Evolutionary conservation across 2,888 invertebrate genomes (phyloP).

Genomic region (Hyalella azteca): DNA sequence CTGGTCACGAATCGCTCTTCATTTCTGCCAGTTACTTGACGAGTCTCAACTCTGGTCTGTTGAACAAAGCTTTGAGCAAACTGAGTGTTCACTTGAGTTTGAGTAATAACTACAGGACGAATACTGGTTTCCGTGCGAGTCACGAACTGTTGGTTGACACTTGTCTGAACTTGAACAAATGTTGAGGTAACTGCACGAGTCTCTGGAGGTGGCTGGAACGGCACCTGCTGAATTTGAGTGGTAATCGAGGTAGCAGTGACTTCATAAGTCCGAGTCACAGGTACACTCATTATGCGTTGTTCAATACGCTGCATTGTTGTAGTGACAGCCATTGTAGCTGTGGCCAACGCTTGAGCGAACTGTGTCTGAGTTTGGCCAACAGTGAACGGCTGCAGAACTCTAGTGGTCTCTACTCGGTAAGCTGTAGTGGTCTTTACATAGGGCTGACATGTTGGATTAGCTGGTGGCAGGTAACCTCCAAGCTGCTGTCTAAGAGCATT

Average conservation of each 20-base stretch:
- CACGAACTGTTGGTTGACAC: slow-evolving; percentile 44
- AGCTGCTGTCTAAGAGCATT: slow-evolving; percentile 25
- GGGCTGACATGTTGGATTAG: background rate
- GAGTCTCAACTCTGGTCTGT: slow-evolving; percentile 35
- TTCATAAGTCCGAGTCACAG: slow-evolving; percentile 51
- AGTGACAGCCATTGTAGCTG: slow-evolving; percentile 50
- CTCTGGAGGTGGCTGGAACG: slow-evolving; percentile 44
- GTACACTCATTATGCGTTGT: slow-evolving; percentile 45
- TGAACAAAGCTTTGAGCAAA: slow-evolving; percentile 39
- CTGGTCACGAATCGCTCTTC: slow-evolving; percentile 38
- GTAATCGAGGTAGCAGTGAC: slow-evolving; percentile 44
- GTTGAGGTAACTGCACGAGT: slow-evolving; percentile 38
- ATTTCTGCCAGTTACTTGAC: slow-evolving; percentile 35
- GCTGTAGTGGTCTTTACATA: slow-evolving; percentile 40
- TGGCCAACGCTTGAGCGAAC: slow-evolving; percentile 47
- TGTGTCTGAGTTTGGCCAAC: slow-evolving; percentile 42
- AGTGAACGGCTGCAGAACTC: slow-evolving; percentile 48
- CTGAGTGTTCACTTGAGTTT: slow-evolving; percentile 41
- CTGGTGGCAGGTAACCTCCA: slow-evolving; percentile 51
- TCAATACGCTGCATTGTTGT: slow-evolving; percentile 51
- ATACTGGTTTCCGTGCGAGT: slow-evolving; percentile 40
- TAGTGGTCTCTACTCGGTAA: slow-evolving; percentile 35
- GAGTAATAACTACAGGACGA: slow-evolving; percentile 39
- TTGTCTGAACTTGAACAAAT: slow-evolving; percentile 39
- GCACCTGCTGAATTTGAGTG: slow-evolving; percentile 40